Evolutionary conservation across 2,113 vertebrate species (phyloP).

Genomic region (Lates calcarifer): DNA sequence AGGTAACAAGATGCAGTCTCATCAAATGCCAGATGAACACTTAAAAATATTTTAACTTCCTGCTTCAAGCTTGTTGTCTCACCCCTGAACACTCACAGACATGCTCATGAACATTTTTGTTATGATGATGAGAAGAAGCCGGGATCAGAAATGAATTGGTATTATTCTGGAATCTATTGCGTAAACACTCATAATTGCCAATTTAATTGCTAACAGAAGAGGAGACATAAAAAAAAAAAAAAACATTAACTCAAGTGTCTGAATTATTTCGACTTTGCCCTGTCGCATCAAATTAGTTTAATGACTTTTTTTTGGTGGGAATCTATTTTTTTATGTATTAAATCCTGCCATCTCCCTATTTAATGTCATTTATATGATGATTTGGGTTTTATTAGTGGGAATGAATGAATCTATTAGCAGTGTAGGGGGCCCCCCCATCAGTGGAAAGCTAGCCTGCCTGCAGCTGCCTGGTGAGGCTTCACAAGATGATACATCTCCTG

Average conservation of each 20-base stretch:
- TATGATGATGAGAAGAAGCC: conserved; percentile 47
- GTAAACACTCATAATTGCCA: conserved; percentile 77
- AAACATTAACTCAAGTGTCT: conserved; percentile 75
- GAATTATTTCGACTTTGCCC: conserved; percentile 76
- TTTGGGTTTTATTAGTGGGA: conserved; percentile 72
- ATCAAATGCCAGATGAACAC: conserved; percentile 16
- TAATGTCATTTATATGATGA: conserved; percentile 74
- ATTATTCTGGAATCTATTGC: conserved; percentile 72
- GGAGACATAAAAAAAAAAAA: conserved; percentile 67
- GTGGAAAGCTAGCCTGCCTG: conserved; percentile 31
- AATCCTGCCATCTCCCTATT: conserved; percentile 50
- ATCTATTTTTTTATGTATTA: conserved; percentile 45
- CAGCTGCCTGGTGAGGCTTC: conserved; percentile 52
- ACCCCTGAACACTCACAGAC: conserved; percentile 36
- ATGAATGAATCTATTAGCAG: conserved; percentile 73
- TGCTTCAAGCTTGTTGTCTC: conserved; percentile 33
- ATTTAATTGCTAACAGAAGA: conserved; percentile 79
- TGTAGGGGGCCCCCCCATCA: conserved; percentile 28
- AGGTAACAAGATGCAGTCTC: conserved; percentile 17
- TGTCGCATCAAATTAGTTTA: conserved; percentile 77
- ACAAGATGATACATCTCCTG: conserved; percentile 34
- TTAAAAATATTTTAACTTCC: conserved; percentile 26
- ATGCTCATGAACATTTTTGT: conserved; percentile 25
- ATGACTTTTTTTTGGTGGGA: conserved; percentile 54
- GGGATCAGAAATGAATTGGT: conserved; percentile 67